Evolutionary conservation across 2,888 invertebrate species (phyloP).

Genomic region (Megalurothrips usitatus): DNA sequence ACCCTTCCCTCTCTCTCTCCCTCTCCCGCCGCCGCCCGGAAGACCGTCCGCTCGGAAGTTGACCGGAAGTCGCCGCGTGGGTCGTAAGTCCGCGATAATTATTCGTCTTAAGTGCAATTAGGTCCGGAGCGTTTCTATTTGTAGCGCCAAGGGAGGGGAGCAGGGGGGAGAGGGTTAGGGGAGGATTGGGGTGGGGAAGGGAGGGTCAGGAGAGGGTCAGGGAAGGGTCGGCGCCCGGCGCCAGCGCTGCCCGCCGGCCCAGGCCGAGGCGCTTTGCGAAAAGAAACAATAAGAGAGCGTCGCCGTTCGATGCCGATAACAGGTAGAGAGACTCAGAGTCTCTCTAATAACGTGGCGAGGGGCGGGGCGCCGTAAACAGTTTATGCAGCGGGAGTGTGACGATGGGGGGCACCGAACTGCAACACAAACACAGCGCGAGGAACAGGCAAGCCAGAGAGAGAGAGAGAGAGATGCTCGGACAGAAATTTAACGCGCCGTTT

Average conservation of each 20-base stretch:
- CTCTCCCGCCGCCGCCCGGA: background rate
- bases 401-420: too few species aligned
- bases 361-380: too few species aligned
- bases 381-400: too few species aligned
- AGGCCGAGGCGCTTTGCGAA: too few species aligned
- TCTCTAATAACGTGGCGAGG: too few species aligned
- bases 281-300: too few species aligned
- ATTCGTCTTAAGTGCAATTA: constrained; percentile 25
- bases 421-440: too few species aligned
- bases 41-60: constrained; percentile 17
- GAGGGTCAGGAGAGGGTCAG: background rate
- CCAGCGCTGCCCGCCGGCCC: too few species aligned
- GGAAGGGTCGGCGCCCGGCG: background rate
- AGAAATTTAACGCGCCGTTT: constrained; percentile 11
- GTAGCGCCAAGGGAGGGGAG: background rate
- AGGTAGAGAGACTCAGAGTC: too few species aligned
- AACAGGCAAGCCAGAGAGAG: too few species aligned
- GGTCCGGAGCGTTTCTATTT: background rate
- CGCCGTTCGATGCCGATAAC: too few species aligned
- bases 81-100: constrained; percentile 24
- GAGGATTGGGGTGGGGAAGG: background rate
- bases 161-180: background rate
- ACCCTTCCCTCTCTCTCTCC: too few species aligned
- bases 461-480: background rate
- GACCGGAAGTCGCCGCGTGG: constrained; percentile 19